phyloP scores from a whole-genome alignment of 1,140 invertebrate genomes.

The Theocolax elegans region DNA sequence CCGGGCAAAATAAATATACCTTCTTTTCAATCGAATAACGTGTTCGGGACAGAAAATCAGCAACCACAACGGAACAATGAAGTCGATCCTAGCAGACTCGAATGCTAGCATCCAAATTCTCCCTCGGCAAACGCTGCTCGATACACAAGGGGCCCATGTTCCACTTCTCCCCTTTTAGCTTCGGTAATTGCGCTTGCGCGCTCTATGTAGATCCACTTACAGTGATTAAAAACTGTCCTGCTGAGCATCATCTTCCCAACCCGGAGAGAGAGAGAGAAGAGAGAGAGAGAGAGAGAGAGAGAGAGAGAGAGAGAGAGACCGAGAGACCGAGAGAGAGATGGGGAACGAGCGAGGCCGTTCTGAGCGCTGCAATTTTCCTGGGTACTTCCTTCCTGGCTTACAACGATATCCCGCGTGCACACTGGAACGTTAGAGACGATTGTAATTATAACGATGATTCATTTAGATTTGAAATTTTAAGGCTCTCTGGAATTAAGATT shows the following conservation, averaged over 20 bases:
- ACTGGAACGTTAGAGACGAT: neutral
- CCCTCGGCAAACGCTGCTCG: too few relatives aligned
- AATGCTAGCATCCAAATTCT: too few relatives aligned
- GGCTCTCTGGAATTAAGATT: too few relatives aligned
- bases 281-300: neutral
- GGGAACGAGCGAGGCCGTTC: neutral
- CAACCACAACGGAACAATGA: too few relatives aligned
- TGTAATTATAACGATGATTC: too few relatives aligned
- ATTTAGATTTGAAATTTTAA: too few relatives aligned
- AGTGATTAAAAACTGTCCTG: constrained; percentile 69
- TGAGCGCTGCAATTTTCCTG: neutral
- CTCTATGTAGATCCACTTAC: constrained; percentile 61
- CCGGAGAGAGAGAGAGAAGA: neutral
- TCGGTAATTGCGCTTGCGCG: constrained; percentile 61
- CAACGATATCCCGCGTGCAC: neutral
- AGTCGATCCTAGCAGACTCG: too few relatives aligned
- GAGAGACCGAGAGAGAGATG: too few relatives aligned
- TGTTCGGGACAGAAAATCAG: too few relatives aligned
- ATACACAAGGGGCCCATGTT: constrained; percentile 26
- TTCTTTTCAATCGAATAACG: too few relatives aligned
- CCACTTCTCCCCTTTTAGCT: constrained; percentile 12
- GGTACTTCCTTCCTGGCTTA: neutral
- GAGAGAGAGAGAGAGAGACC: too few relatives aligned
- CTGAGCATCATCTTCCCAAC: constrained; percentile 53
- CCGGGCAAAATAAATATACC: too few relatives aligned